Conservation (phyloP, 2,113 vertebrate genomes). For the Rhagologus leucostigma region DNA sequence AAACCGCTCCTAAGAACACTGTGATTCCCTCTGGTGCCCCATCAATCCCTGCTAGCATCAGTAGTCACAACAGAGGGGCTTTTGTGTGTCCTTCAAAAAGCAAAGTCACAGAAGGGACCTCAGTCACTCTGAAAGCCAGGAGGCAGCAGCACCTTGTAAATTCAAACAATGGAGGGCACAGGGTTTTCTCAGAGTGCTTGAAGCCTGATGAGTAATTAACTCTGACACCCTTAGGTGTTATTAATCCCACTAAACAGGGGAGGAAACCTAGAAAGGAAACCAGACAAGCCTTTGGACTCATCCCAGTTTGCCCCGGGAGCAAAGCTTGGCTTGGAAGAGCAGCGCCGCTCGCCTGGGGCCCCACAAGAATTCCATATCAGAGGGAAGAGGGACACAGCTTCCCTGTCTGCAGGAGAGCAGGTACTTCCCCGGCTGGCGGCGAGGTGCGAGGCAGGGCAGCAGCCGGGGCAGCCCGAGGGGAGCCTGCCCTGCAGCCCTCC, state of each 20-base stretch:
- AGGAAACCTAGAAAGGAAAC: conserved; percentile 33
- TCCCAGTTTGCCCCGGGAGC: background rate
- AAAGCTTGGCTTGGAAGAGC: conserved; percentile 12
- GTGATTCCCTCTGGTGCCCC: background rate
- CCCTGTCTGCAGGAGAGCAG: conserved; percentile 29
- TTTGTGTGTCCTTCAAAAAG: background rate
- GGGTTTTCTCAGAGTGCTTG: background rate
- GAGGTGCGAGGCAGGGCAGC: background rate
- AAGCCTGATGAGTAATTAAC: conserved; percentile 20
- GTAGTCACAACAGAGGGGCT: accelerated
- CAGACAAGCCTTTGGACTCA: conserved; percentile 14
- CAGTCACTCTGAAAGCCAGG: background rate
- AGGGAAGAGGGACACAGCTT: background rate
- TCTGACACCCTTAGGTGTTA: conserved; percentile 48
- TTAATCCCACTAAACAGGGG: conserved; percentile 37
- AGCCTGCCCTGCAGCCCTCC: background rate
- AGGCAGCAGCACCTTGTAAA: background rate
- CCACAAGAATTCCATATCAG: background rate
- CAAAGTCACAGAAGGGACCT: background rate
- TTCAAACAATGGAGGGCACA: background rate
- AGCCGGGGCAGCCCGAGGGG: background rate
- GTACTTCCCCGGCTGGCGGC: background rate
- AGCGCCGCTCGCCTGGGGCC: accelerated
- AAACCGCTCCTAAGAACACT: background rate
- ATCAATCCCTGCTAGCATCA: background rate